Percentiles rank a stretch among this genome's conserved stretches.
These are phyloP conservation scores for Typhlomys cinereus DNA, from an alignment of 2,113 vertebrate species.

Conservation along the genomic window DNA sequence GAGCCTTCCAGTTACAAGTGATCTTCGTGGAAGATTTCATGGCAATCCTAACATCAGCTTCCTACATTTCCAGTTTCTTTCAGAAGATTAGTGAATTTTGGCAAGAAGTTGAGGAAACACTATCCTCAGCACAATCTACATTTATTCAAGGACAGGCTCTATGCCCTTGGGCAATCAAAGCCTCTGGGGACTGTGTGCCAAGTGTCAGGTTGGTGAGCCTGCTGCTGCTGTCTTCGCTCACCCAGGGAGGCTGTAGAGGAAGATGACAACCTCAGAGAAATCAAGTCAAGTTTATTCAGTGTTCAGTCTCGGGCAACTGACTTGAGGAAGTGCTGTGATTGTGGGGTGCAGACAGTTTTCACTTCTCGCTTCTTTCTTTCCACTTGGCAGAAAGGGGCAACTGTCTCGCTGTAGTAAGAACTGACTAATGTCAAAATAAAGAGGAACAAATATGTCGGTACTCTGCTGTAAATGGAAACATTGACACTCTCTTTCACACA, in stretches of 20 bases:
- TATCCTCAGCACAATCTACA: constrained; percentile 62
- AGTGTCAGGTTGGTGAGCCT: constrained; percentile 20
- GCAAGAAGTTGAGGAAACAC: constrained; percentile 35
- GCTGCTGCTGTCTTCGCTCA: background rate
- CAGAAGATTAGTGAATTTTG: constrained; percentile 54
- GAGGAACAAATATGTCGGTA: background rate
- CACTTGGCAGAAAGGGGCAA: background rate
- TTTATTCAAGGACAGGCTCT: constrained; percentile 51
- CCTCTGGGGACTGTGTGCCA: constrained; percentile 8
- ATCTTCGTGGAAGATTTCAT: constrained; percentile 61
- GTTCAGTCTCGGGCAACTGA: constrained; percentile 58
- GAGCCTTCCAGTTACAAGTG: constrained; percentile 14
- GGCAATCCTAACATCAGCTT: constrained; percentile 17
- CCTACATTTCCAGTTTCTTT: constrained; percentile 43
- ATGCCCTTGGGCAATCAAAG: constrained; percentile 73
- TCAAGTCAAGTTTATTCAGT: constrained; percentile 69
- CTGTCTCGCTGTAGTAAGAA: background rate
- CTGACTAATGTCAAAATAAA: constrained; percentile 27
- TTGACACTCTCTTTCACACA: background rate
- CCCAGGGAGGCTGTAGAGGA: constrained; percentile 36
- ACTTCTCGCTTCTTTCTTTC: background rate
- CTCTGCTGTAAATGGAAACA: background rate
- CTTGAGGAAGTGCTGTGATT: constrained; percentile 53
- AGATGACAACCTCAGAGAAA: constrained; percentile 48
- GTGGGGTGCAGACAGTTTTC: constrained; percentile 10